Base-by-base conservation (phyloP, 2,888 invertebrate species). In the Dendrolimus pini region DNA sequence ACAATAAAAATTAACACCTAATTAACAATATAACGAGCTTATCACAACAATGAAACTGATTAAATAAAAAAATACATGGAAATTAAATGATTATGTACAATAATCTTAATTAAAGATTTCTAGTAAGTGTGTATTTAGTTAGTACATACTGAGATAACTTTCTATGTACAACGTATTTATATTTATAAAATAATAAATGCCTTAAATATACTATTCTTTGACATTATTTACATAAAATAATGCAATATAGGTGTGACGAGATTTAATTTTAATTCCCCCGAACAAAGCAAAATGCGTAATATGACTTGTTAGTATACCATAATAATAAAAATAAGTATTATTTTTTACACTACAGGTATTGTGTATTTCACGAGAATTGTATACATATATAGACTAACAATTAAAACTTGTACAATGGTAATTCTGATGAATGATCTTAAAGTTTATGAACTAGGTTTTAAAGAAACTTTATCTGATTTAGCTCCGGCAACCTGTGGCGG, bases 21-120 rank as follows among this genome's bases (percentile, higher is more conserved):
- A 62, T 61, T 61, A 72, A 72, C 64, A 70, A 64, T 53, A 59
- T 64, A 63, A 61, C 56, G 60, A 67, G 68, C 78, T 73, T 78
- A 80, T 80, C 80, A 80, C 80, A 77, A 67, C 59, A 67, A 71
- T 59, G 69, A 66, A 63, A 69, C 47, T 9, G 47, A 2, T 47
- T 10, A 47, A 47, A 47, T 9, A 47, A 47, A 12, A 47, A 7
- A 47, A 9, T 47, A 47, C 47, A 30, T 30, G 30, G 30, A 30
- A 30, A 30, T 30, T 30, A 30, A 30, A 30, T 30, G 30, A 30
- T 3, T 30, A 30, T 47, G 2, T 47, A 47, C 47, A 47, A 47
- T 12, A 47, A 47, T 47, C 47, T 30, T 6, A 30, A 30, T 30
- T 30, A 30, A 30, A 30, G 30, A 30, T 30, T 30, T 30, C 30